A percentile compares a stretch with the other conserved stretches of the same genome.
Evolutionary conservation across 2,797 vertebrate species (phyloP).

Genomic region (Spatula clypeata): DNA sequence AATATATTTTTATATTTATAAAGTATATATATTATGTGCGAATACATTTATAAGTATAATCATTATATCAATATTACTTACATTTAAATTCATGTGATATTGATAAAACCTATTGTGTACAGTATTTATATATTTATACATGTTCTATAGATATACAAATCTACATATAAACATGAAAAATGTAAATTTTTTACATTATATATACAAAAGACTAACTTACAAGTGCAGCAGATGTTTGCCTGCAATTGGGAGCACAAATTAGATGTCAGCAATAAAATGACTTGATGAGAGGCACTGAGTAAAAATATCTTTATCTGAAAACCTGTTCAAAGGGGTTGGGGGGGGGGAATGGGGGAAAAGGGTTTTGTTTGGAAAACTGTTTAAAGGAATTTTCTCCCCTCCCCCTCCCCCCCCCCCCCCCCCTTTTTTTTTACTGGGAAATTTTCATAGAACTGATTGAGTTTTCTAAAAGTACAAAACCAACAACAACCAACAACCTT

Average conservation of each 20-base stretch:
- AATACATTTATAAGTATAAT: not conserved
- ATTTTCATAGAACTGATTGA: rapidly evolving
- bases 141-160: not conserved
- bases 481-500: not conserved
- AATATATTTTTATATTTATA: not conserved
- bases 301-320: not conserved
- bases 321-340: not conserved
- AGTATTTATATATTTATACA: not conserved
- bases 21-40: no score
- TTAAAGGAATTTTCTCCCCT: not conserved
- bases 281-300: not conserved
- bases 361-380: no score
- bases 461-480: not conserved
- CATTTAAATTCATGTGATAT: not conserved
- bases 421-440: not conserved
- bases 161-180: not conserved
- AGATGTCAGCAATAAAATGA: not conserved
- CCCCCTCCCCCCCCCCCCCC: rapidly evolving
- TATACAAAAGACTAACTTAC: rapidly evolving
- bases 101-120: not conserved
- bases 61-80: not conserved
- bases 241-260: not conserved
- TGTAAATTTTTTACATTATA: not conserved
- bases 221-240: not conserved
- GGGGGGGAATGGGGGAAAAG: no score